A percentile compares a stretch with the other conserved stretches of the same genome.
These are phyloP conservation scores for Hydrochoerus hydrochaeris DNA, from an alignment of 2,113 vertebrate genomes.

Conservation along the genomic window DNA sequence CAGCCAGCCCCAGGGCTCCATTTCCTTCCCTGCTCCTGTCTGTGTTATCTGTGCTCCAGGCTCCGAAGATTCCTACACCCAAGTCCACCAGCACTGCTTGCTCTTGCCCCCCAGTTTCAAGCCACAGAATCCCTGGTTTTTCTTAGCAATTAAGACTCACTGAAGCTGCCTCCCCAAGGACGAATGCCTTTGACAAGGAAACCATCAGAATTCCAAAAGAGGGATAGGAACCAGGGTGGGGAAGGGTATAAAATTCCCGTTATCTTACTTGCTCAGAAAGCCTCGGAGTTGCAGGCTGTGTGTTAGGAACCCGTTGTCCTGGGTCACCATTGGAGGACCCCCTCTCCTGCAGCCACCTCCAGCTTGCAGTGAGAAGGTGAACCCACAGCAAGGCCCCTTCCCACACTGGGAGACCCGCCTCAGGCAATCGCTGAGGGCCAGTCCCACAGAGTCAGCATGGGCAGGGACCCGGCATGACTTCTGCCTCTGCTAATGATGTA, in stretches of 20 bases:
- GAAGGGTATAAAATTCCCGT: not conserved
- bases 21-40: no score
- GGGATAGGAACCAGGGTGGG: not conserved
- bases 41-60: not conserved
- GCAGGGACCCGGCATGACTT: not conserved
- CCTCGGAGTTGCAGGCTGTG: accelerated
- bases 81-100: not conserved
- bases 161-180: not conserved
- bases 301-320: not conserved
- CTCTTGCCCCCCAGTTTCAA: no score
- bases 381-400: not conserved
- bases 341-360: no score
- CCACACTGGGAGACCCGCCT: not conserved
- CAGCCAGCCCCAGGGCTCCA: accelerated
- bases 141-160: no score
- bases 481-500: not conserved
- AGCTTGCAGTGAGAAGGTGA: not conserved
- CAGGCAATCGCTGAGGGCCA: accelerated
- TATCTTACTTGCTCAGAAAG: not conserved
- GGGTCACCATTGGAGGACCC: accelerated
- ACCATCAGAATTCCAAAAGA: not conserved
- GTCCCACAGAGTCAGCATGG: no score
- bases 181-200: not conserved
- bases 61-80: not conserved
- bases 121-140: not conserved